A percentile compares a stretch with the other conserved stretches of the same genome.
Evolutionary conservation across 2,113 vertebrate genomes (phyloP).

Genomic region (Gnathonemus longibarbis): DNA sequence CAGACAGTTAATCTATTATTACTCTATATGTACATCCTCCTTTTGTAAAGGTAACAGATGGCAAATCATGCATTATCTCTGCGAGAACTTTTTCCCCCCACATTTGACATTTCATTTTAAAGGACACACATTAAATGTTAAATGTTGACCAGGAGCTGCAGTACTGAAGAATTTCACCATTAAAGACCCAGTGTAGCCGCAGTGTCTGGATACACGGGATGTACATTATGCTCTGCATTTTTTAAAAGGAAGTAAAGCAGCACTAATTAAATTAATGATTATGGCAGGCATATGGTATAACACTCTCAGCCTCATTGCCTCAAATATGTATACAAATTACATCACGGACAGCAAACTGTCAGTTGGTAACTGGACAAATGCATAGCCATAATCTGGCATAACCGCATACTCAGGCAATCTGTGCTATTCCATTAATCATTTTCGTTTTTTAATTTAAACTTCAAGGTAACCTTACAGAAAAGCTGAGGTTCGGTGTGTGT

Average conservation of each 20-base stretch:
- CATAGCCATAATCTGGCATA: not conserved
- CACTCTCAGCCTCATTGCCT: not conserved
- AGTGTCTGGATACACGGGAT: not conserved
- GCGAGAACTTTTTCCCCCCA: not conserved
- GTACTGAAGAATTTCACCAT: not conserved
- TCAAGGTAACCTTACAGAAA: conserved; percentile 14
- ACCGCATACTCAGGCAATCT: not conserved
- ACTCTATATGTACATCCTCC: not conserved
- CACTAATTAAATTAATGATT: not conserved
- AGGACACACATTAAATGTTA: conserved; percentile 9
- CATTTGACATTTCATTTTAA: not conserved
- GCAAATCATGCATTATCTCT: not conserved
- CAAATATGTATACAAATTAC: not conserved
- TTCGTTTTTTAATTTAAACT: not conserved
- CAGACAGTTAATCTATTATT: not conserved
- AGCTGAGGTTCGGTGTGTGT: not conserved
- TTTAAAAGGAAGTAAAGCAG: not conserved
- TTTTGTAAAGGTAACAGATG: not conserved
- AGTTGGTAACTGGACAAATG: not conserved
- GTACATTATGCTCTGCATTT: not conserved
- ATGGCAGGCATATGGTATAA: not conserved
- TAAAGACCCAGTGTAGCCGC: not conserved
- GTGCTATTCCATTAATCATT: conserved; percentile 12
- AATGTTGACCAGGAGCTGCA: not conserved
- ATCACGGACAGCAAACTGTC: not conserved